Percentiles rank a stretch among this genome's conserved stretches.
These are phyloP conservation scores for Cossypha dichroa DNA, from an alignment of 2,797 vertebrate species.

Conservation along the genomic window DNA sequence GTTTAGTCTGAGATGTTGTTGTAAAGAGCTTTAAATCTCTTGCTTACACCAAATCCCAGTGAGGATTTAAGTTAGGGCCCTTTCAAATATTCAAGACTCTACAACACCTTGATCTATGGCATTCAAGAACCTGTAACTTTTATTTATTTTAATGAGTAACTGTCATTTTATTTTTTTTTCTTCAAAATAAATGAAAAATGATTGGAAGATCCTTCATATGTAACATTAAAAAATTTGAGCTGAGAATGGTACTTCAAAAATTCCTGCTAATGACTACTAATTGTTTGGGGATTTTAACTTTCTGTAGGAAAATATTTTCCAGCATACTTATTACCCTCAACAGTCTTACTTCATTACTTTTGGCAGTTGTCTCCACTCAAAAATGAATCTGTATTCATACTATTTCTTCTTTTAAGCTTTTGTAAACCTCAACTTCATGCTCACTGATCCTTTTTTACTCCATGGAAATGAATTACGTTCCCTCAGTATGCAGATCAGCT, in stretches of 20 bases:
- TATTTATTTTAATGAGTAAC: not conserved
- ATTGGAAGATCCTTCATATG: not conserved
- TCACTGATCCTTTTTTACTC: not conserved
- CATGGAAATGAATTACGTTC: slow-evolving; percentile 35
- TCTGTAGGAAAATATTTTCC: slow-evolving; percentile 3
- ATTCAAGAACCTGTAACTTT: not conserved
- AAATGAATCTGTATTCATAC: slow-evolving; percentile 26
- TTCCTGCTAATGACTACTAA: slow-evolving; percentile 28
- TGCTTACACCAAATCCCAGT: not conserved
- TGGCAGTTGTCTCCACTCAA: not conserved
- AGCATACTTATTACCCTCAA: not conserved
- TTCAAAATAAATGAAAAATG: not conserved
- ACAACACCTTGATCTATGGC: not conserved
- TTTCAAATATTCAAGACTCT: not conserved
- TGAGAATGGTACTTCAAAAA: not conserved
- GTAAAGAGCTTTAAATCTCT: not conserved
- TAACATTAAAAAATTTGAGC: not conserved
- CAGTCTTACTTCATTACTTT: slow-evolving; percentile 1
- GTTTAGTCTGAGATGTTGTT: not conserved
- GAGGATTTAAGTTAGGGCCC: not conserved
- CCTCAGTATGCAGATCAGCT: not conserved
- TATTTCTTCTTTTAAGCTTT: slow-evolving; percentile 8
- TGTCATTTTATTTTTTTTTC: not conserved
- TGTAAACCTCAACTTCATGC: slow-evolving; percentile 1
- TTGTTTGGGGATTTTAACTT: not conserved